phyloP scores from a whole-genome alignment of 2,113 vertebrate species.

The Rhipidura dahli region DNA sequence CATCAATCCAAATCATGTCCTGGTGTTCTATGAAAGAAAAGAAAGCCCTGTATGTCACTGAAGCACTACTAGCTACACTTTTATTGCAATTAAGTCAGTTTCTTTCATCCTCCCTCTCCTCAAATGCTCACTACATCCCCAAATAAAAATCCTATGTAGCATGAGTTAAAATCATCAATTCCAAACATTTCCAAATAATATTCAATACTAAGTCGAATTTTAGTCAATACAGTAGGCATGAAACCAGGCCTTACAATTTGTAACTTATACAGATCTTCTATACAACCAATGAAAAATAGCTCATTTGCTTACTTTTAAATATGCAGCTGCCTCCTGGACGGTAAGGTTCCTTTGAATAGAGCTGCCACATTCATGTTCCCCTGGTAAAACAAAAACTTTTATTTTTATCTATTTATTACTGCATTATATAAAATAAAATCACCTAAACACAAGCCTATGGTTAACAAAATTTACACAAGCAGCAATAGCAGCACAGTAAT shows the following conservation, averaged over 20 bases:
- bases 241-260: background rate
- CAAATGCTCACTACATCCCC: background rate
- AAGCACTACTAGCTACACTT: background rate
- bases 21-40: background rate
- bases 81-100: background rate
- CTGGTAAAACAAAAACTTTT: conserved; percentile 70
- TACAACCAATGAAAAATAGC: background rate
- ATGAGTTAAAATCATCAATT: background rate
- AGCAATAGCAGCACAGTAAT: background rate
- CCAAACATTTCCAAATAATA: background rate
- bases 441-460: background rate
- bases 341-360: conserved; percentile 84
- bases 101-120: background rate
- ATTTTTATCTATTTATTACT: background rate
- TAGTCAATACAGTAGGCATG: background rate
- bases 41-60: background rate
- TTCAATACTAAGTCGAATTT: background rate
- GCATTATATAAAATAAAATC: background rate
- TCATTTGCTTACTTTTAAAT: conserved; percentile 82
- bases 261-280: background rate
- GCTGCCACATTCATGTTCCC: conserved; percentile 92
- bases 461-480: background rate
- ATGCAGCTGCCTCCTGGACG: conserved; percentile 82
- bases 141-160: background rate
- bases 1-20: background rate